phyloP scores from a whole-genome alignment of 2,113 vertebrate genomes.

The Oreochromis spilurus region DNA sequence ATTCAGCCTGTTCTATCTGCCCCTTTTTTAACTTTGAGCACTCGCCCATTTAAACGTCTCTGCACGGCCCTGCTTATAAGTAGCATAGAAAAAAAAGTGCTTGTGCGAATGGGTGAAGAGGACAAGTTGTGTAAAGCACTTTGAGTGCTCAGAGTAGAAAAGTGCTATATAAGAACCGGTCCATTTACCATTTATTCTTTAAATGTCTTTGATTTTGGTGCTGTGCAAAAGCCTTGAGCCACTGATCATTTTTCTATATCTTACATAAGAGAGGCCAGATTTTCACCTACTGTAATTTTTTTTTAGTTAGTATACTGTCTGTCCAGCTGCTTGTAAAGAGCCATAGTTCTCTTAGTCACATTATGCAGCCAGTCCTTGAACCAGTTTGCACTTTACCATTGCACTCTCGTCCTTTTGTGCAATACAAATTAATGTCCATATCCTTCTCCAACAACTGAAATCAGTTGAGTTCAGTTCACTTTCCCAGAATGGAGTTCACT shows the following conservation, averaged over 20 bases:
- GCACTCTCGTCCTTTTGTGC: rapidly evolving
- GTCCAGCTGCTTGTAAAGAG: not conserved
- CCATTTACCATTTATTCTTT: not conserved
- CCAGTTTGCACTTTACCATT: not conserved
- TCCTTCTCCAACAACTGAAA: not conserved
- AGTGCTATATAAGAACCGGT: not conserved
- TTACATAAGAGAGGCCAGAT: rapidly evolving
- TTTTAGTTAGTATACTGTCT: rapidly evolving
- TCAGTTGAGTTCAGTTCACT: not conserved
- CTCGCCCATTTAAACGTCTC: not conserved
- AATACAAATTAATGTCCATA: not conserved
- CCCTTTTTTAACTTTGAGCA: not conserved
- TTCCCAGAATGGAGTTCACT: not conserved
- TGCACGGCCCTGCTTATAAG: not conserved
- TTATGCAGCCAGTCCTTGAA: not conserved
- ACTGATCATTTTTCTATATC: not conserved
- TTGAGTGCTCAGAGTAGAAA: not conserved
- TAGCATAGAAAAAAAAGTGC: not conserved
- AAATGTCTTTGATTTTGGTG: not conserved
- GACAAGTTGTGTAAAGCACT: not conserved
- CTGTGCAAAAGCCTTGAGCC: not conserved
- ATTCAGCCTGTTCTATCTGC: not conserved
- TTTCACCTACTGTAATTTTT: not conserved
- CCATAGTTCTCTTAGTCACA: not conserved
- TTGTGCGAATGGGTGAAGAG: not conserved